Evolutionary conservation across 2,113 vertebrate genomes (phyloP).

Genomic region (Sporophila hypoxantha): DNA sequence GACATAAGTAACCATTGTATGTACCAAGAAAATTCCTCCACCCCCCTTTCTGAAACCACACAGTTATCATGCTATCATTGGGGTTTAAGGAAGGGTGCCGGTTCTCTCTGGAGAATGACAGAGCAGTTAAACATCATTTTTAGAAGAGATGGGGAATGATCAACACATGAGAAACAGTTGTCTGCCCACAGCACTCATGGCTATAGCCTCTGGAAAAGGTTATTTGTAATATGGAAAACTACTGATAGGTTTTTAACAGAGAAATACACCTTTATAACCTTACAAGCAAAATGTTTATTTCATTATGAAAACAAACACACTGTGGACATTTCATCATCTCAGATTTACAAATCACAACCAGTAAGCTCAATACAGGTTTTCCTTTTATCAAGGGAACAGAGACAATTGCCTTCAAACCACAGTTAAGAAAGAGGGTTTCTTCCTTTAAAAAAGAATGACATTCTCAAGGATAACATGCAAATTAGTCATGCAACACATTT

Average conservation of each 20-base stretch:
- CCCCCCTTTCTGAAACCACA: conserved; percentile 18
- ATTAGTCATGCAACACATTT: background rate
- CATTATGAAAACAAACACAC: background rate
- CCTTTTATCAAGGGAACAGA: background rate
- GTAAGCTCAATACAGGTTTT: background rate
- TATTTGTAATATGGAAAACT: background rate
- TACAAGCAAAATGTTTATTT: background rate
- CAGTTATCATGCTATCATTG: background rate
- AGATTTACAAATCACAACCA: background rate
- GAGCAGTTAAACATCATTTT: background rate
- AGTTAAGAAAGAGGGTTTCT: background rate
- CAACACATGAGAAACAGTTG: background rate
- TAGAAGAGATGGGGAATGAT: background rate
- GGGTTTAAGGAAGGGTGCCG: conserved; percentile 14
- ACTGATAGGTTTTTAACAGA: background rate
- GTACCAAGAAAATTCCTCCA: background rate
- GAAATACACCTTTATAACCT: background rate
- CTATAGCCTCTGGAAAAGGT: background rate
- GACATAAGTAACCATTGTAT: background rate
- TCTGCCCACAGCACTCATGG: accelerated
- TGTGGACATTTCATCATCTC: background rate
- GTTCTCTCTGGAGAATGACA: background rate
- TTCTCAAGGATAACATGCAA: background rate
- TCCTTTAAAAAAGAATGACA: background rate
- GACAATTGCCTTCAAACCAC: background rate